Base-by-base conservation (phyloP, 2,888 invertebrate genomes). In the Athalia circularis region DNA sequence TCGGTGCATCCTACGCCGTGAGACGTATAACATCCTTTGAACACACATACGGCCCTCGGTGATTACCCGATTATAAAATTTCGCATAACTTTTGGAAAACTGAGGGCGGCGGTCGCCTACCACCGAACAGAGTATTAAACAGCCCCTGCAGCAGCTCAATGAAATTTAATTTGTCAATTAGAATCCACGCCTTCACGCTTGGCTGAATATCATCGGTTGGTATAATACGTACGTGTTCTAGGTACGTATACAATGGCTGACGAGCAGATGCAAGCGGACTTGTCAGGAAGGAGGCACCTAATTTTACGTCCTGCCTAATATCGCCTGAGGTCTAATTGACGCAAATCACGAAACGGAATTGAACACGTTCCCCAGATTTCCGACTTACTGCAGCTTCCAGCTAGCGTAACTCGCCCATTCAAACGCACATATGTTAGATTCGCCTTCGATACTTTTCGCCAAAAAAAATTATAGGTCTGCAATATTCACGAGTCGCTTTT, bases 141-240 rank as follows among this genome's bases (percentile, higher is more conserved):
- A 15, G 8, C 50, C 54, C 9, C 54, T 68, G 29, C 29, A 29
- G 29, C 29, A 29, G 29, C 68, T 54, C 54, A 83, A 80, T 84
- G 86, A 88, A 90, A 90, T 90, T 87, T 87, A 89, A 90, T 90
- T 87, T 90, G 87, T 89, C 90, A 87, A 90, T 90, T 90, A 89
- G 87, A 87, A 86, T 84, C 82, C 84, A 85, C 82, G 85, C 86
- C 86, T 90, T 90, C 88, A 90, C 89, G 90, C 85, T 90, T 89
- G 89, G 89, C 89, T 90, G 86, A 85, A 62, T 64, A 52, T 75
- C 75, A 75, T 29, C 8, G 62, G 61, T 43, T 52, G 52, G 45
- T 70, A 11, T 7, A 9, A 9, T 52, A n/a, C 54, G n/a, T 9
- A n/a, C 54, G 54, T 54, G 54, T 54, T 11, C 9, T 4, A 4